A percentile compares a stretch with the other conserved stretches of the same genome.
Evolutionary conservation across 2,113 vertebrate species (phyloP).

Genomic region (Galbula dea): DNA sequence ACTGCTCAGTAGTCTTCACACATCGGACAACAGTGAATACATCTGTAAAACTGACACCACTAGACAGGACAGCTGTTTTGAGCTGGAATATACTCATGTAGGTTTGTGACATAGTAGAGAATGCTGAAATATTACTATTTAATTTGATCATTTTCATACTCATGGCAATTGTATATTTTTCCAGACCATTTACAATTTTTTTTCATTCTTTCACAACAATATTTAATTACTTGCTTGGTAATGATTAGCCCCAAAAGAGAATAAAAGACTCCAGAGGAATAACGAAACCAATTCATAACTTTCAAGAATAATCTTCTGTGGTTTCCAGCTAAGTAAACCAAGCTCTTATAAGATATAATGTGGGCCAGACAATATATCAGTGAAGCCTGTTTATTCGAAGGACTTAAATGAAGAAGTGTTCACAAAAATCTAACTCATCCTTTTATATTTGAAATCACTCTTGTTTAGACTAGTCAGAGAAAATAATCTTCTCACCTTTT

Average conservation of each 20-base stretch:
- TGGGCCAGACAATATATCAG: neutral
- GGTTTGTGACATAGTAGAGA: neutral
- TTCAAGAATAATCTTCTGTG: neutral
- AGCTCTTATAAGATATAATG: neutral
- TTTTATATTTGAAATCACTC: neutral
- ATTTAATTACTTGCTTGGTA: slow-evolving; percentile 30
- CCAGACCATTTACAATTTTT: neutral
- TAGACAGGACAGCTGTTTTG: slow-evolving; percentile 3
- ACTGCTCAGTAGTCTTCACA: slow-evolving; percentile 17
- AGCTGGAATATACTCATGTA: neutral
- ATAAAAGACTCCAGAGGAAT: slow-evolving; percentile 3
- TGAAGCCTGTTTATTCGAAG: neutral
- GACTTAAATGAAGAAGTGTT: neutral
- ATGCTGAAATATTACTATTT: neutral
- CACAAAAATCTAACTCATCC: neutral
- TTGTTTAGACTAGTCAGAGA: neutral
- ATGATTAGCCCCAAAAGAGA: neutral
- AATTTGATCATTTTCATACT: neutral
- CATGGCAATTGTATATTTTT: neutral
- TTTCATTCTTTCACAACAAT: slow-evolving; percentile 12
- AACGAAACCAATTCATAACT: neutral
- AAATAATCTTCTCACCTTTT: neutral
- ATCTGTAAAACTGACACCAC: neutral
- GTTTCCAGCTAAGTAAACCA: slow-evolving; percentile 1
- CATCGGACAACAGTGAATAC: neutral